These are phyloP conservation scores for Drosophila pachea DNA, from an alignment of 1,140 invertebrate genomes.

Conservation along the genomic window DNA sequence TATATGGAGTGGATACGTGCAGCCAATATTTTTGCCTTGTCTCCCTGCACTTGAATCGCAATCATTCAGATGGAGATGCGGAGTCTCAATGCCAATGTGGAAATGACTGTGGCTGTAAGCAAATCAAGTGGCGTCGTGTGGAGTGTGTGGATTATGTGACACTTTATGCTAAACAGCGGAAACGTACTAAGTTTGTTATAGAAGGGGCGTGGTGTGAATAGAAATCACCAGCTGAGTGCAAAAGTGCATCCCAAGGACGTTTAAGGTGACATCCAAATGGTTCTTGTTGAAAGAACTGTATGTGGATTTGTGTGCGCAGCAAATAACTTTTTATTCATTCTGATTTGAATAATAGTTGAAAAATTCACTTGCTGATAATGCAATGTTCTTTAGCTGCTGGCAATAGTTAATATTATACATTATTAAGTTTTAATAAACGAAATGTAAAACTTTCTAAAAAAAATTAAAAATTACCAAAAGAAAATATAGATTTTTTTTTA, in stretches of 20 bases:
- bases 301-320: background rate
- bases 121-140: slow-evolving; percentile 26
- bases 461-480: no score
- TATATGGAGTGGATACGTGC: background rate
- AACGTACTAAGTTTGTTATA: slow-evolving; percentile 4
- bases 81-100: slow-evolving; percentile 3
- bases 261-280: slow-evolving; percentile 32
- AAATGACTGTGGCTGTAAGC: slow-evolving; percentile 12
- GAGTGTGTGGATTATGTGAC: slow-evolving; percentile 36
- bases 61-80: background rate
- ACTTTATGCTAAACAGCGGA: slow-evolving; percentile 25
- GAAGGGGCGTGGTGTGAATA: background rate
- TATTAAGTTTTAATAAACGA: background rate
- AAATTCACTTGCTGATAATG: slow-evolving; percentile 10
- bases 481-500: background rate
- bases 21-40: background rate
- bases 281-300: slow-evolving; percentile 12
- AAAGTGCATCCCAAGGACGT: slow-evolving; percentile 28
- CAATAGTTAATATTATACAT: background rate
- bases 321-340: background rate
- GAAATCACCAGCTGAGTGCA: slow-evolving; percentile 2
- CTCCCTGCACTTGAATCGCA: background rate
- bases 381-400: background rate
- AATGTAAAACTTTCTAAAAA: background rate
- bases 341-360: slow-evolving; percentile 26